These are phyloP conservation scores for Ophioderma brevispina DNA, from an alignment of 35 echinoderm and acorn worm species.

Conservation along the genomic window DNA sequence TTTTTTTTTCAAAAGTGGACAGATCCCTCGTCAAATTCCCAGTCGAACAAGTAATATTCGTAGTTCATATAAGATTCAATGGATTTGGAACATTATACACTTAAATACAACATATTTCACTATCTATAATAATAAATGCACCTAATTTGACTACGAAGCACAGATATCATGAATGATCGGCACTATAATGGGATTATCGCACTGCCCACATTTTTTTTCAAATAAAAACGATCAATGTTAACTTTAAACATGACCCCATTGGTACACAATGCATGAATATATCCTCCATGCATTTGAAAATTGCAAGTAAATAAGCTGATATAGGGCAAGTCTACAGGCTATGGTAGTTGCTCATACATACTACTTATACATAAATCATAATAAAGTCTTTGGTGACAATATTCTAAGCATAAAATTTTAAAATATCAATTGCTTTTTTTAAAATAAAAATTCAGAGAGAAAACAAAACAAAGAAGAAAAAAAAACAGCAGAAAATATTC, in stretches of 20 bases:
- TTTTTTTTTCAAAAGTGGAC: not conserved
- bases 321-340: not conserved
- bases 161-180: not conserved
- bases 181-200: not conserved
- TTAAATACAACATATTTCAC: constrained; percentile 6
- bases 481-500: not conserved
- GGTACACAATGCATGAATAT: too few species aligned
- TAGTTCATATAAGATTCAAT: not conserved
- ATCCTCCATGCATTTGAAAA: not conserved
- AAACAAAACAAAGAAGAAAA: not conserved
- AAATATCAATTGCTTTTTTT: not conserved
- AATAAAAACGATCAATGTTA: not conserved
- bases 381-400: constrained; percentile 7
- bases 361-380: not conserved
- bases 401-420: not conserved
- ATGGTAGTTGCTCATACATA: not conserved
- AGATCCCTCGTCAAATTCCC: not conserved
- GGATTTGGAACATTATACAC: not conserved
- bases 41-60: not conserved
- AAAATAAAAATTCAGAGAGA: not conserved
- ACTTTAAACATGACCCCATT: too few species aligned
- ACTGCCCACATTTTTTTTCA: not conserved
- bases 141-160: not conserved
- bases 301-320: not conserved
- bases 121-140: constrained; percentile 10